Conservation (phyloP, 2,113 vertebrate species). For the Leucoraja erinaceus region DNA sequence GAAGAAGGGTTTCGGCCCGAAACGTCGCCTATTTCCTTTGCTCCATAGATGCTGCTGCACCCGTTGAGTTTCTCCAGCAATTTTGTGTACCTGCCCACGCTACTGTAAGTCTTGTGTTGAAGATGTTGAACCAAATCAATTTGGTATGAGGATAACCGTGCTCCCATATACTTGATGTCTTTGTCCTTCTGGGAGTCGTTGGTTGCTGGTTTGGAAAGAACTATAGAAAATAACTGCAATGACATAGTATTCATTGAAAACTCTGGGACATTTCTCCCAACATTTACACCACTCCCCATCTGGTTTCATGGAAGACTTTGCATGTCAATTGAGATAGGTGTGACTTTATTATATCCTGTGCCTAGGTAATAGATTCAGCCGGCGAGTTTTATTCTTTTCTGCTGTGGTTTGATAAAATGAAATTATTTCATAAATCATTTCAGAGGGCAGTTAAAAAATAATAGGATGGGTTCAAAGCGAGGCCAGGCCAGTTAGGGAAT, state of each 20-base stretch:
- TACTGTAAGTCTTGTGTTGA: neutral
- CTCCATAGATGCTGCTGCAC: no score
- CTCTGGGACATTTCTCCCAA: neutral
- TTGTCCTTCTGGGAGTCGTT: neutral
- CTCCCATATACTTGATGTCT: neutral
- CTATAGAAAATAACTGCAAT: neutral
- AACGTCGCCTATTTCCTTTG: no score
- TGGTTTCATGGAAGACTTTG: no score
- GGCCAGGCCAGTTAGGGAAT: neutral
- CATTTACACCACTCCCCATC: neutral
- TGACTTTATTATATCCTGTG: neutral
- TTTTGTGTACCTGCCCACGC: no score
- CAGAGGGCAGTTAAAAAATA: neutral
- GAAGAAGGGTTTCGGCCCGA: no score
- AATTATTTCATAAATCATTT: neutral
- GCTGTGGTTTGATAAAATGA: neutral
- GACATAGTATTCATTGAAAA: neutral
- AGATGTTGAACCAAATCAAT: neutral
- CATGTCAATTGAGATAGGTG: neutral
- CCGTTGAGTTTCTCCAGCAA: no score
- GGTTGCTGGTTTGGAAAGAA: neutral
- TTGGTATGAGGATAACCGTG: neutral
- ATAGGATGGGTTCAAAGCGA: neutral
- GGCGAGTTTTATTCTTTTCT: neutral
- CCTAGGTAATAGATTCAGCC: neutral